Conservation (phyloP, 2,113 vertebrate species). For the Etheostoma spectabile region DNA sequence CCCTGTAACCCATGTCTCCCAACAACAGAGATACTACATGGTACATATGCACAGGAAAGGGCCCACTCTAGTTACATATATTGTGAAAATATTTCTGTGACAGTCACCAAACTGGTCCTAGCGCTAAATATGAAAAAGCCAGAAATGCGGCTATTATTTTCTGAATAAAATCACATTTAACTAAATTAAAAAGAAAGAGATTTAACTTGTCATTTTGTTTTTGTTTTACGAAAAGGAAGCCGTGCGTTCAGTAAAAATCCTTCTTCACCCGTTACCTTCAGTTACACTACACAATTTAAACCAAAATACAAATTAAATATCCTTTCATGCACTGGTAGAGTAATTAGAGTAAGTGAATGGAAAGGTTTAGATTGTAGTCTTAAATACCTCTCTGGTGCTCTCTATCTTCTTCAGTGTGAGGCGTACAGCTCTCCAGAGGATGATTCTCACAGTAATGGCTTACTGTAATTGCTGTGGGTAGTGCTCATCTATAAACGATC, state of each 20-base stretch:
- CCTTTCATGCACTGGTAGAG: background rate
- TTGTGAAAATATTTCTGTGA: conserved; percentile 3
- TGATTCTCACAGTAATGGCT: conserved; percentile 35
- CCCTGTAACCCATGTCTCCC: conserved; percentile 54
- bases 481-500: conserved; percentile 45
- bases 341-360: conserved; percentile 23
- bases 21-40: conserved; percentile 52
- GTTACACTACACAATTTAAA: conserved; percentile 25
- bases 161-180: background rate
- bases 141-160: conserved; percentile 1
- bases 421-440: conserved; percentile 6
- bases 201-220: background rate
- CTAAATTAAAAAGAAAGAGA: background rate
- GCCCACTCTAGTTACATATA: conserved; percentile 1
- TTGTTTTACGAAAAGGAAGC: background rate
- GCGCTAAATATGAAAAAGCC: conserved; percentile 6
- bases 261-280: background rate
- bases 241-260: background rate
- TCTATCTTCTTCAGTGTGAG: conserved; percentile 21
- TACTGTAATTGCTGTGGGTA: conserved; percentile 34
- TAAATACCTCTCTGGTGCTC: conserved; percentile 29
- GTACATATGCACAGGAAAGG: conserved; percentile 25
- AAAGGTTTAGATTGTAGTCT: conserved; percentile 2
- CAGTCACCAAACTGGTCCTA: conserved; percentile 1
- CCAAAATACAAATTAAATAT: background rate